Percentiles rank a stretch among this genome's conserved stretches.
Evolutionary conservation across 2,888 invertebrate genomes (phyloP).

Genomic region (Ashinkailepas kermadecensis): DNA sequence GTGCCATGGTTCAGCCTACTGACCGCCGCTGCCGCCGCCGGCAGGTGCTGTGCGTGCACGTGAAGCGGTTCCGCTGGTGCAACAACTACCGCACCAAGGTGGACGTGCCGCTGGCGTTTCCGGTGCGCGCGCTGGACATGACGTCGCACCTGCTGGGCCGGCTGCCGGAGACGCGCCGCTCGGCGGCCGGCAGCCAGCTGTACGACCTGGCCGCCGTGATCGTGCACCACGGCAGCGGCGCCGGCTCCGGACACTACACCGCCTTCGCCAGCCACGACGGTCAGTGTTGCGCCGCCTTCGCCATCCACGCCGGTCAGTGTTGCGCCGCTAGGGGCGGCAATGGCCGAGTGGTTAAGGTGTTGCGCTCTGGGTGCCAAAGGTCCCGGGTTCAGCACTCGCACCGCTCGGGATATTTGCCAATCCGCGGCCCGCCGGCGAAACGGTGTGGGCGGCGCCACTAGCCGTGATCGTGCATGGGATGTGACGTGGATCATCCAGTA

Average conservation of each 20-base stretch:
- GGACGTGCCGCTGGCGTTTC: constrained; percentile 69
- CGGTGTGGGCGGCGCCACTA: too few species aligned
- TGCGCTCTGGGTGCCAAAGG: too few species aligned
- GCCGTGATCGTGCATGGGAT: too few species aligned
- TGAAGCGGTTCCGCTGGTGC: constrained; percentile 76
- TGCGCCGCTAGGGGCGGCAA: too few species aligned
- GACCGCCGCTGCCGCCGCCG: constrained; percentile 33
- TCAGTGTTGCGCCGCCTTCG: not conserved
- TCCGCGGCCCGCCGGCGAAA: too few species aligned
- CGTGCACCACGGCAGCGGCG: constrained; percentile 72
- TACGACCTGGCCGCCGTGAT: constrained; percentile 74
- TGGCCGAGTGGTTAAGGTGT: too few species aligned
- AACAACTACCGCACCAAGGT: constrained; percentile 70
- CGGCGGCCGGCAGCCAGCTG: constrained; percentile 54
- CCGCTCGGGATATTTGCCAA: too few species aligned
- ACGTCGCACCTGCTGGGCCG: constrained; percentile 62
- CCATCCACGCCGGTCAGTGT: too few species aligned
- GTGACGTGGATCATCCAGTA: too few species aligned
- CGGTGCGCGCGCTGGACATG: constrained; percentile 67
- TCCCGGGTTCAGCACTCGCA: too few species aligned
- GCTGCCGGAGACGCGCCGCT: constrained; percentile 57
- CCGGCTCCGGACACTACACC: constrained; percentile 77
- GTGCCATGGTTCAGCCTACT: too few species aligned
- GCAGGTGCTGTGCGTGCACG: constrained; percentile 67
- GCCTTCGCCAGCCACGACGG: constrained; percentile 58